Conservation (phyloP, 2,888 invertebrate genomes). For the Chymomyza caudatula region DNA sequence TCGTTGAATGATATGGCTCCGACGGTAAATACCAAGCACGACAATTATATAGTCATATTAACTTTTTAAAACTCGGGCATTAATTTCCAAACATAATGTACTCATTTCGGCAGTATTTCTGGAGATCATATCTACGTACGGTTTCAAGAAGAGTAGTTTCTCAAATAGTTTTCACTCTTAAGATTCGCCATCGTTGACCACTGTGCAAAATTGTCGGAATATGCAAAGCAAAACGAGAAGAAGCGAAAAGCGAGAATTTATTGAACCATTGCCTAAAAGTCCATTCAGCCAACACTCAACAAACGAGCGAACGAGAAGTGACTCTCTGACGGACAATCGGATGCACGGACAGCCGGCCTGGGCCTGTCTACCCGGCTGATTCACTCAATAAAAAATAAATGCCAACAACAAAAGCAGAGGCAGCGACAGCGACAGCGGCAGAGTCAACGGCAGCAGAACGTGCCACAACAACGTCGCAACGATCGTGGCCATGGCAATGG, state of each 20-base stretch:
- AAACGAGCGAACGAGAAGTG: neutral
- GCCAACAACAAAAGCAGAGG: conserved; percentile 29
- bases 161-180: too few relatives aligned
- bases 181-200: too few relatives aligned
- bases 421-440: conserved; percentile 4
- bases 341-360: neutral
- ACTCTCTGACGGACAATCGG: neutral
- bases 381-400: conserved; percentile 68
- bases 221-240: conserved; percentile 29
- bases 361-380: conserved; percentile 37
- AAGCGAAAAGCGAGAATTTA: conserved; percentile 65
- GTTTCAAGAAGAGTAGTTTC: too few relatives aligned
- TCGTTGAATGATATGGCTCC: too few relatives aligned
- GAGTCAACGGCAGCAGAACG: neutral
- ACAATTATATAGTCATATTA: too few relatives aligned
- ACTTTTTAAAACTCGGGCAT: too few relatives aligned
- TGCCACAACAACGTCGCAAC: conserved; percentile 45
- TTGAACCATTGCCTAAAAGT: conserved; percentile 75
- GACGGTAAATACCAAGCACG: too few relatives aligned
- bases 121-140: too few relatives aligned
- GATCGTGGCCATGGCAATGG: conserved; percentile 41
- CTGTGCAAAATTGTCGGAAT: neutral
- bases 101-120: too few relatives aligned
- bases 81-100: too few relatives aligned
- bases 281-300: conserved; percentile 47